Conservation (phyloP, 2,888 invertebrate species). For the Philereme transversata region DNA sequence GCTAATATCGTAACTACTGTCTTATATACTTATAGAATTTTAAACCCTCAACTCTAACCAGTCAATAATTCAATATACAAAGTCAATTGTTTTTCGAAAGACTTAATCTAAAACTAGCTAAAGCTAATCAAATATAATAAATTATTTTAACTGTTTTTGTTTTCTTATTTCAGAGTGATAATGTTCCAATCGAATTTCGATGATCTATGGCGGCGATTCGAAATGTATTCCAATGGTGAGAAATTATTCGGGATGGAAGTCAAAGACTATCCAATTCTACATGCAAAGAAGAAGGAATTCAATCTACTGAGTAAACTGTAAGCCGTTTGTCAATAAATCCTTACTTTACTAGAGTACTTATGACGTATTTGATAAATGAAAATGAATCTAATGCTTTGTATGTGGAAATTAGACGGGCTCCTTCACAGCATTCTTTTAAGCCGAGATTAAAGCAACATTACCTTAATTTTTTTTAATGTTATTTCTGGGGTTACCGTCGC, state of each 20-base stretch:
- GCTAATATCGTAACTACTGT: no score
- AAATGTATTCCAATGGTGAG: slow-evolving; percentile 93
- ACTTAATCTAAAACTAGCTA: no score
- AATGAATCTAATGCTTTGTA: not conserved
- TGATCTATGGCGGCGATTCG: slow-evolving; percentile 91
- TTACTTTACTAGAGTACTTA: not conserved
- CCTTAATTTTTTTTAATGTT: no score
- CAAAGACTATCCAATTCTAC: slow-evolving; percentile 91
- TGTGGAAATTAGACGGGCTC: no score
- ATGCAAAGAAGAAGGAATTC: slow-evolving; percentile 92
- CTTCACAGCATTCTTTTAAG: no score
- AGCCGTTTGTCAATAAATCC: slow-evolving; percentile 36
- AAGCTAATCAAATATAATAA: no score
- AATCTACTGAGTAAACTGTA: slow-evolving; percentile 93
- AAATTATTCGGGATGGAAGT: slow-evolving; percentile 92
- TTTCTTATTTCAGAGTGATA: slow-evolving; percentile 79
- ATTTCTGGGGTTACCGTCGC: no score
- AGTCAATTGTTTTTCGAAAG: no score
- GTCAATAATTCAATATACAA: no score
- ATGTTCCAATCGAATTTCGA: slow-evolving; percentile 92
- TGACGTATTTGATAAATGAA: not conserved
- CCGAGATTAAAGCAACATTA: no score
- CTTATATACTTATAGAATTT: no score
- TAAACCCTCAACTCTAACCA: no score
- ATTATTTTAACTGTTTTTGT: not conserved